These are phyloP conservation scores for Chydorus sphaericus DNA, from an alignment of 2,888 invertebrate species.

Conservation along the genomic window DNA sequence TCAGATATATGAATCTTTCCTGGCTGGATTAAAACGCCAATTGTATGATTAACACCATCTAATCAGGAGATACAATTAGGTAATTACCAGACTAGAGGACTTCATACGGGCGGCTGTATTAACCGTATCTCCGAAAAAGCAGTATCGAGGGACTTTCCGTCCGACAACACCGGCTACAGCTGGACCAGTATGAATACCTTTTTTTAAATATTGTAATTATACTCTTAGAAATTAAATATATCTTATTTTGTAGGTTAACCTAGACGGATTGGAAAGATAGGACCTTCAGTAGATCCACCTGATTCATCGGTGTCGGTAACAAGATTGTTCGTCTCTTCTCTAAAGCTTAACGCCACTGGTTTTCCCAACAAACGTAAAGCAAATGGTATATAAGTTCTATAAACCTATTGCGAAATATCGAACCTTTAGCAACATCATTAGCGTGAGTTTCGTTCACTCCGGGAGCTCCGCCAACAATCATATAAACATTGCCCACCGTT, in stretches of 20 bases:
- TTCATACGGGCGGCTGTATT: conserved; percentile 88
- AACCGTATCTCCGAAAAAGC: conserved; percentile 79
- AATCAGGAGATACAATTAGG: conserved; percentile 4
- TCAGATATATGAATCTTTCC: conserved; percentile 63
- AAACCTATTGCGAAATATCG: neutral
- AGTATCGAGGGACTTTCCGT: conserved; percentile 66
- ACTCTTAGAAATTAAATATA: neutral
- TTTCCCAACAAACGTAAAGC: neutral
- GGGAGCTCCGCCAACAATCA: conserved; percentile 81
- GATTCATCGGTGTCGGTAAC: neutral
- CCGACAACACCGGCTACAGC: conserved; percentile 81
- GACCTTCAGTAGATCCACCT: too few relatives aligned
- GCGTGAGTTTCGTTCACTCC: conserved; percentile 58
- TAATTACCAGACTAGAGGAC: conserved; percentile 41
- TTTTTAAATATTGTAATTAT: neutral
- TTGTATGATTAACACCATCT: conserved; percentile 31
- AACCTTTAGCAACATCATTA: conserved; percentile 44
- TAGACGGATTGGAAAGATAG: neutral
- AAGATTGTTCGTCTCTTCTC: neutral
- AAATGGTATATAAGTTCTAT: neutral
- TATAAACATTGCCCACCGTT: conserved; percentile 78
- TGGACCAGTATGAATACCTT: conserved; percentile 69
- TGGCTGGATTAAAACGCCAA: conserved; percentile 31
- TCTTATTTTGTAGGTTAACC: neutral
- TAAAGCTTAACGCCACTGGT: neutral